Evolutionary conservation across 2,888 invertebrate species (phyloP), one percentile per base, ranked within the genome.

Genomic region (Andrena hattorfiana): DNA sequence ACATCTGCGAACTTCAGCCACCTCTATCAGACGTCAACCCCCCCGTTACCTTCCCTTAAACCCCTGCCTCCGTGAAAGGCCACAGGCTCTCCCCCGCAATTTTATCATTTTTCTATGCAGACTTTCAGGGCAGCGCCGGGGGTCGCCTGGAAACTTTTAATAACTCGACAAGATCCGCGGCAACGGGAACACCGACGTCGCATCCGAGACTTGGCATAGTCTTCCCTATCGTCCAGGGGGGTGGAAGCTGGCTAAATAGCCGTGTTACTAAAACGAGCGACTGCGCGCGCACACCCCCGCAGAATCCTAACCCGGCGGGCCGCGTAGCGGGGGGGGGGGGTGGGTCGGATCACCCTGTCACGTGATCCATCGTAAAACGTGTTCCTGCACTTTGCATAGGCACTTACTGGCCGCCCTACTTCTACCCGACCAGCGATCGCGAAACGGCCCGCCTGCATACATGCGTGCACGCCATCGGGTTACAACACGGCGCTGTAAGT

Each of bases 211-310:
- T 56, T 54, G 66, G 51, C 64, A 32, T 56, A 28, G 23, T n/a
- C n/a, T 16, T 42, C 42, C 42, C 51, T 42, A 59, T 60, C 73
- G 6, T 49, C 23, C 16, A 66, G 23, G 66, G n/a, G 16, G 49
- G 7, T 13, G 54, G 60, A 48, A 42, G 42, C 42, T 42, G 42
- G 23, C n/a, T 51, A 60, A 81, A 56, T 28, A 59, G 62, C 54
- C 35, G 49, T 23, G 74, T 62, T 70, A 10, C 26, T 28, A 49
- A 66, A 30, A 60, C 10, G 26, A 2, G 1, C 51, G 26, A 20
- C 16, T 85, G 85, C 86, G 85, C 86, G 83, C 81, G 86, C 87
- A 86, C 6, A 20, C 82, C 81, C 42, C 85, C 77, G 85, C 86
- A 79, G 77, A 86, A 83, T 87, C 63, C 85, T 85, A 62, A 79